phyloP scores from a whole-genome alignment of 2,797 vertebrate genomes.

The Dermochelys coriacea region DNA sequence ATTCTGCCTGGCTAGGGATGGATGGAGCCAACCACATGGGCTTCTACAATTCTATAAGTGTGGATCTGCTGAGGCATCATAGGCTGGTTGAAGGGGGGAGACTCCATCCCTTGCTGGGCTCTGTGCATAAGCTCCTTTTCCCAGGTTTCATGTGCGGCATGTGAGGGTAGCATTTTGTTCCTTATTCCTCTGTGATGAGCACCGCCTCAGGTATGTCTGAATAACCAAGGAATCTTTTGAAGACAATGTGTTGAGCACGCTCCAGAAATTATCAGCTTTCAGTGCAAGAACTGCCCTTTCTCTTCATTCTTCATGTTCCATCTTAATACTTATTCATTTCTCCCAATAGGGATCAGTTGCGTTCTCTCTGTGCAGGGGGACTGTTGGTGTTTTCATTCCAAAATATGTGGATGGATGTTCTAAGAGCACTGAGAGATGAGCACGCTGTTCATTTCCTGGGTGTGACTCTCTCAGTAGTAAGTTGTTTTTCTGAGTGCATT shows the following conservation, averaged over 20 bases:
- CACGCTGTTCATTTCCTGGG: no score
- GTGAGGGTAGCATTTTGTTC: neutral
- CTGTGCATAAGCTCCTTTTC: neutral
- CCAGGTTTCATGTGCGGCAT: neutral
- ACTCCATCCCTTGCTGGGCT: neutral
- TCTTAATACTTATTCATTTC: neutral
- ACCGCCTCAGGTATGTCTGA: accelerated
- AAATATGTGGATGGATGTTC: no score
- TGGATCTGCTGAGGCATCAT: neutral
- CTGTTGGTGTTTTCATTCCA: neutral
- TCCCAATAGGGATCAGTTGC: neutral
- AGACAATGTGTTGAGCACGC: neutral
- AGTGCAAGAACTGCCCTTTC: neutral
- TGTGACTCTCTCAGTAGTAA: no score
- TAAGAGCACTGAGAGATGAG: no score
- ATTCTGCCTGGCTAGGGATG: neutral
- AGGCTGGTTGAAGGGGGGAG: neutral
- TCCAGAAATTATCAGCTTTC: neutral
- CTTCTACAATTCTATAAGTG: no score
- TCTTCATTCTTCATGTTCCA: neutral
- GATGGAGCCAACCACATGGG: no score
- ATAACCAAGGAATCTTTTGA: neutral
- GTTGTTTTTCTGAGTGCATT: no score
- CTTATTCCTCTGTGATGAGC: accelerated
- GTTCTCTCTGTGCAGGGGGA: neutral